Evolutionary conservation across 2,888 invertebrate genomes (phyloP), one percentile per base, ranked within the genome.

Genomic region (Nasonovia ribisnigri): DNA sequence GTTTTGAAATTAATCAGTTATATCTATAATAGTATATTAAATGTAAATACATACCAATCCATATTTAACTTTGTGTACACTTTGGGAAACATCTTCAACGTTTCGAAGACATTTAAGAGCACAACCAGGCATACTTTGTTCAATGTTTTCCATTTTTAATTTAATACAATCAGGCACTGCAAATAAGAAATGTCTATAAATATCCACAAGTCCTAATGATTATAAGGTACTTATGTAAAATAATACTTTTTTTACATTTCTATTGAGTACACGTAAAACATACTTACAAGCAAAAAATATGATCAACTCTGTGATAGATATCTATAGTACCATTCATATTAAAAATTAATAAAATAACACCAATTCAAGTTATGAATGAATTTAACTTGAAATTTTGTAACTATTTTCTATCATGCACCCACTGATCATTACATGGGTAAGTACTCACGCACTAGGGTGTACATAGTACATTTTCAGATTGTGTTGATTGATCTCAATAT

Each of bases 21-120:
- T 88, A 88, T 89, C 5, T 36, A 46, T 10, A 43, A 42, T 16
- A 57, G 20, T 16, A 57, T 8, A 84, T 67, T 57, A n/a, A 57
- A 91, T 86, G 26, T 26, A 67, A 57, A n/a, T 46, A 54, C 89
- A 24, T 90, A 93, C 93, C 86, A 93, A 46, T 90, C 93, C 93
- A 90, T 93, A 93, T 86, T 93, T 93, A 54, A 93, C 46, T 84
- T 57, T 16, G 29, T 93, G 90, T 48, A 90, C 11, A 57, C 29
- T 89, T 10, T 86, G 26, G 3, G 84, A 57, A 90, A 48, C 29
- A 90, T 93, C 84, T 57, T 86, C 48, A 29, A 86, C 84, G 42
- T 93, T 93, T 46, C 90, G 89, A 57, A 93, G 93, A 48, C 93
- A 93, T 90, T 93, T 93, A 84, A 93, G 84, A 29, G 48, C 48